Percentiles rank a stretch among this genome's conserved stretches.
Conservation (phyloP, 2,797 vertebrate genomes). For the Gouania willdenowi region DNA sequence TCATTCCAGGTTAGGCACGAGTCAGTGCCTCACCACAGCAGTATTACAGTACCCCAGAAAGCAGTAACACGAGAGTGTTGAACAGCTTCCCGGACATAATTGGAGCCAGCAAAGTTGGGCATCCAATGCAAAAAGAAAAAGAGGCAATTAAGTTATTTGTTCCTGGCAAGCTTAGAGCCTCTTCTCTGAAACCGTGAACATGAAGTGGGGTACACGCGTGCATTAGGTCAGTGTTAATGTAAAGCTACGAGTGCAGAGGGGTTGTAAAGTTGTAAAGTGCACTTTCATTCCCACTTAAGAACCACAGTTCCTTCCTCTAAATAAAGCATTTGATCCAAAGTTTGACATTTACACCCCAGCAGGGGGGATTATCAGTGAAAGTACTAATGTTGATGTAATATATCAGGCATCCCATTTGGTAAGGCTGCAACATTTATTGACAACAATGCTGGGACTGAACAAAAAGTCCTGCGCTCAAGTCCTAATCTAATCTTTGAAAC, state of each 20-base stretch:
- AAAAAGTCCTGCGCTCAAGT: slow-evolving; percentile 6
- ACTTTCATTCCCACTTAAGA: slow-evolving; percentile 52
- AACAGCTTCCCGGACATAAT: slow-evolving; percentile 46
- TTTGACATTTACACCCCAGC: slow-evolving; percentile 34
- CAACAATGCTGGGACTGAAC: slow-evolving; percentile 7
- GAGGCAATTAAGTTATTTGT: slow-evolving; percentile 32
- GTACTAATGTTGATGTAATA: slow-evolving; percentile 25
- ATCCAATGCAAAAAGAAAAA: slow-evolving; percentile 10
- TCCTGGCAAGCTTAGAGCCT: slow-evolving; percentile 41
- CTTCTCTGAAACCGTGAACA: slow-evolving; percentile 5
- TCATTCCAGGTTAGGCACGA: slow-evolving; percentile 6
- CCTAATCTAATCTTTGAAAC: slow-evolving; percentile 28
- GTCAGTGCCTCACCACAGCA: slow-evolving; percentile 6
- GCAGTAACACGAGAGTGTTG: slow-evolving; percentile 42
- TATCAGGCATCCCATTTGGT: slow-evolving; percentile 1
- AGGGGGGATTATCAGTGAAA: slow-evolving; percentile 32
- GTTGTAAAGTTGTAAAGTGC: slow-evolving; percentile 61
- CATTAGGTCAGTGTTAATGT: slow-evolving; percentile 49
- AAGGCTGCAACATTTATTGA: slow-evolving; percentile 10
- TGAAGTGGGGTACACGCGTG: slow-evolving; percentile 29
- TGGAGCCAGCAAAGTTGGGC: slow-evolving; percentile 45
- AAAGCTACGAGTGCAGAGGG: slow-evolving; percentile 49
- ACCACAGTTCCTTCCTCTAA: slow-evolving; percentile 20
- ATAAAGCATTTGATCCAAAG: slow-evolving; percentile 33
- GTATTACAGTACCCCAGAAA: slow-evolving; percentile 14